These are phyloP conservation scores for Tachina lurida DNA, from an alignment of 2,888 invertebrate species.

Conservation along the genomic window DNA sequence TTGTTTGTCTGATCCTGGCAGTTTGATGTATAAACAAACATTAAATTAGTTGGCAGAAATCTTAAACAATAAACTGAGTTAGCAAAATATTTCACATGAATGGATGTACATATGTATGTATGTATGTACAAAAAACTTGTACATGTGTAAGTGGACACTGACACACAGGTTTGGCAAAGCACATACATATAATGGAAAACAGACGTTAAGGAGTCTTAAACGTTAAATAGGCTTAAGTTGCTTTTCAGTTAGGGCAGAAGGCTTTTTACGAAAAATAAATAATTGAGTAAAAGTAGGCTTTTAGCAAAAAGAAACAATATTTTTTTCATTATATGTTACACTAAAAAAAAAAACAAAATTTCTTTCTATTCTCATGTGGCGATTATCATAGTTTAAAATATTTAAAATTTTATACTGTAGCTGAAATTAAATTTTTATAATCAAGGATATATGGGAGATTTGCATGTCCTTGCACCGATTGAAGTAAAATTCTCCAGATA, in stretches of 20 bases:
- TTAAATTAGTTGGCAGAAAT: slow-evolving; percentile 62
- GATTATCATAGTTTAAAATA: no score
- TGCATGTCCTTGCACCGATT: no score
- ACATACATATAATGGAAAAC: neutral
- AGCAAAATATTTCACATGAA: slow-evolving; percentile 29
- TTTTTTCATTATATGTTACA: neutral
- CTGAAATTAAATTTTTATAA: no score
- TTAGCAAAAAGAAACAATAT: neutral
- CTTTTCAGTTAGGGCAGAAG: neutral
- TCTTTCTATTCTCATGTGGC: no score
- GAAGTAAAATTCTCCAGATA: no score
- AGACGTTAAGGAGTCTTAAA: neutral
- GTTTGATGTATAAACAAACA: slow-evolving; percentile 58
- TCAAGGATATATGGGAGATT: no score
- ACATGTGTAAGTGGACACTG: neutral
- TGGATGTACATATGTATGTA: neutral
- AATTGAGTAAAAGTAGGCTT: neutral
- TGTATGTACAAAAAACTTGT: no score
- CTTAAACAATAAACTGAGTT: slow-evolving; percentile 39
- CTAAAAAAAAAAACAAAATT: neutral
- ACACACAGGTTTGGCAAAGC: neutral
- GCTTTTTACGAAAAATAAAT: slow-evolving; percentile 6
- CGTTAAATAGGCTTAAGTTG: slow-evolving; percentile 15
- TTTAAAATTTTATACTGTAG: no score
- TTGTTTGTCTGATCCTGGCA: slow-evolving; percentile 47